phyloP scores from a whole-genome alignment of 2,888 invertebrate genomes.

The Lepidonotus clava region DNA sequence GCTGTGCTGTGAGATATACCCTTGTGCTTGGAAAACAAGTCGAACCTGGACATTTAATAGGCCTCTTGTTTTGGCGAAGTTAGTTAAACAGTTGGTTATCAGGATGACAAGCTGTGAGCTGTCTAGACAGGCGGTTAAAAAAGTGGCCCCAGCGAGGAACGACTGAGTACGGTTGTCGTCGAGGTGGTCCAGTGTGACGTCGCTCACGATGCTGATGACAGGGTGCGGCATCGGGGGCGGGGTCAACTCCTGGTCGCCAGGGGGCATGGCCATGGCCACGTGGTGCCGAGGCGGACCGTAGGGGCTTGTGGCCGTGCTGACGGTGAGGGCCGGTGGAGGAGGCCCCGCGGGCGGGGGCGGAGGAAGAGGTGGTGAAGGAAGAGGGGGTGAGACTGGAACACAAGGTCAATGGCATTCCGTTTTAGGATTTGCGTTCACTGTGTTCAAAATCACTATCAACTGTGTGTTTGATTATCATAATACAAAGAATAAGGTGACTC shows the following conservation, averaged over 20 bases:
- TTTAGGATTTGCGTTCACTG: no score
- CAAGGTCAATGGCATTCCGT: not conserved
- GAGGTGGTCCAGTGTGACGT: not conserved
- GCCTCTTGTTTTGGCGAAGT: not conserved
- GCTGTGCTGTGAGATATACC: no score
- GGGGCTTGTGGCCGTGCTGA: not conserved
- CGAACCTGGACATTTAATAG: not conserved
- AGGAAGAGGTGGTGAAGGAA: conserved; percentile 49
- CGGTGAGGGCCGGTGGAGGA: not conserved
- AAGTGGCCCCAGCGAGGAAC: not conserved
- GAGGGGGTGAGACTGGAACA: conserved; percentile 48
- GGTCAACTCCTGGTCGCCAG: conserved; percentile 14
- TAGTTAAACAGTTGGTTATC: not conserved
- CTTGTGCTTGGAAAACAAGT: no score
- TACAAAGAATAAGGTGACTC: no score
- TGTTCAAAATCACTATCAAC: no score
- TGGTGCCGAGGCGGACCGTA: not conserved
- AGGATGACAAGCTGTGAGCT: not conserved
- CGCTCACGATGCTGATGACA: not conserved
- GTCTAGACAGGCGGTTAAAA: not conserved
- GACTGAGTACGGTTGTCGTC: not conserved
- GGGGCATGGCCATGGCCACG: conserved; percentile 31
- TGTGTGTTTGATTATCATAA: no score
- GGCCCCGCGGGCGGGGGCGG: not conserved
- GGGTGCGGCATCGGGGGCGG: conserved; percentile 27